phyloP scores from a whole-genome alignment of 2,113 vertebrate genomes.

The Pseudopipra pipra region DNA sequence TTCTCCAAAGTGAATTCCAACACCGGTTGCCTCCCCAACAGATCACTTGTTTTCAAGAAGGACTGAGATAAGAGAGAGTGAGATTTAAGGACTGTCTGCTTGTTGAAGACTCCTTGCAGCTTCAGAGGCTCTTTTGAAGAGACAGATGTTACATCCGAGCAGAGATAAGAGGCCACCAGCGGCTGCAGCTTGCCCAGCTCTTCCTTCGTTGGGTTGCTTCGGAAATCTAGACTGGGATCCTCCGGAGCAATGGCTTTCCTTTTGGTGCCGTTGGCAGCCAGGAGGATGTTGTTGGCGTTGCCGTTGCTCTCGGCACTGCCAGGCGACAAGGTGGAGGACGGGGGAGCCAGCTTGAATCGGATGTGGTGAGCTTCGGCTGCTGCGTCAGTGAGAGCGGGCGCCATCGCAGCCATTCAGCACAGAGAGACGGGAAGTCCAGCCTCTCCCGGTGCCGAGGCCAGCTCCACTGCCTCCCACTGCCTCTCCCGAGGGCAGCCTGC shows the following conservation, averaged over 20 bases:
- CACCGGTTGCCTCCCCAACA: slow-evolving; percentile 87
- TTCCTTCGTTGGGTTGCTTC: slow-evolving; percentile 79
- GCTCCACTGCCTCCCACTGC: slow-evolving; percentile 89
- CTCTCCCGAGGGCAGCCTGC: slow-evolving; percentile 87
- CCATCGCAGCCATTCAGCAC: slow-evolving; percentile 99
- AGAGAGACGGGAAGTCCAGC: slow-evolving; percentile 90
- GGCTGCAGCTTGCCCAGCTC: slow-evolving; percentile 93
- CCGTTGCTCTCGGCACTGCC: slow-evolving; percentile 94
- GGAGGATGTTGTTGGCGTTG: slow-evolving; percentile 91
- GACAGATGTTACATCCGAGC: slow-evolving; percentile 93
- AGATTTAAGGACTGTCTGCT: slow-evolving; percentile 92
- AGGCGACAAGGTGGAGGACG: slow-evolving; percentile 94
- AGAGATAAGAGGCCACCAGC: slow-evolving; percentile 91
- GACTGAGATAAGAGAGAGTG: slow-evolving; percentile 89
- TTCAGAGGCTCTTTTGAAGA: slow-evolving; percentile 93
- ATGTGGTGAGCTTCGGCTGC: slow-evolving; percentile 99
- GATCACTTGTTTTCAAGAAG: slow-evolving; percentile 83
- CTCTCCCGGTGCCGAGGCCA: slow-evolving; percentile 84
- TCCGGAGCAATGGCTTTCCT: slow-evolving; percentile 84
- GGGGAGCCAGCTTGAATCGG: slow-evolving; percentile 99
- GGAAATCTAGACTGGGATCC: slow-evolving; percentile 85
- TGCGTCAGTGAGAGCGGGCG: slow-evolving; percentile 99
- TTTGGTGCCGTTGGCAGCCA: slow-evolving; percentile 89
- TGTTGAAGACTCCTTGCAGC: slow-evolving; percentile 93
- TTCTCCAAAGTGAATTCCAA: slow-evolving; percentile 92